phyloP scores from a whole-genome alignment of 53 echinoderm and acorn worm genomes.

The Holothuria leucospilota region DNA sequence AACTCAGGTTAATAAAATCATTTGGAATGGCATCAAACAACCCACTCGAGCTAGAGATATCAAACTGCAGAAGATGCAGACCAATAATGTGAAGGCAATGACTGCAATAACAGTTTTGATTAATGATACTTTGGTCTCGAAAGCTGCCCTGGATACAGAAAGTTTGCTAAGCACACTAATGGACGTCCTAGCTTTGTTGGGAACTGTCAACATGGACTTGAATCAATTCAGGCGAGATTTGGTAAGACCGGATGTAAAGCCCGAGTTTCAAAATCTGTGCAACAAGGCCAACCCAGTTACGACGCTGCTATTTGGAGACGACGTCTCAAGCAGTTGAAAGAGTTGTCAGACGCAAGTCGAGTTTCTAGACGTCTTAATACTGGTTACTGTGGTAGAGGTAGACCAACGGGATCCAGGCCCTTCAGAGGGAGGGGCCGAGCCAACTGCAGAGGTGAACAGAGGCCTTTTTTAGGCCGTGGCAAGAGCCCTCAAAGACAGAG shows the following conservation, averaged over 20 bases:
- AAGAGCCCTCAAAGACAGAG: no score
- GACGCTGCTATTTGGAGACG: background rate
- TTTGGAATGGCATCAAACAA: background rate
- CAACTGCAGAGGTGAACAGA: no score
- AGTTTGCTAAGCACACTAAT: background rate
- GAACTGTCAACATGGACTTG: background rate
- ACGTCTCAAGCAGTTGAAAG: background rate
- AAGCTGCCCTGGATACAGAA: background rate
- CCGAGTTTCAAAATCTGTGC: background rate
- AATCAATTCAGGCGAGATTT: background rate
- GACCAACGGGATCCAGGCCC: no score
- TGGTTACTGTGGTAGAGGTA: no score
- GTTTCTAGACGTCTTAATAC: no score
- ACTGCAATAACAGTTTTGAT: background rate
- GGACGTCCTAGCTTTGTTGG: background rate
- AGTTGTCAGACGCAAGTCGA: no score
- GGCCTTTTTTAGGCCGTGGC: no score
- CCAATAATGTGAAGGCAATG: background rate
- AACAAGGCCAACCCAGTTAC: background rate
- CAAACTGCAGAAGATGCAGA: background rate
- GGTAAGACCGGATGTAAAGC: background rate
- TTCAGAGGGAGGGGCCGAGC: no score
- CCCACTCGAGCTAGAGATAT: background rate
- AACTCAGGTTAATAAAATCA: background rate
- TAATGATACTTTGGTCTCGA: background rate